These are phyloP conservation scores for Pachymerium ferrugineum DNA, from an alignment of 2,888 invertebrate species.

Conservation along the genomic window DNA sequence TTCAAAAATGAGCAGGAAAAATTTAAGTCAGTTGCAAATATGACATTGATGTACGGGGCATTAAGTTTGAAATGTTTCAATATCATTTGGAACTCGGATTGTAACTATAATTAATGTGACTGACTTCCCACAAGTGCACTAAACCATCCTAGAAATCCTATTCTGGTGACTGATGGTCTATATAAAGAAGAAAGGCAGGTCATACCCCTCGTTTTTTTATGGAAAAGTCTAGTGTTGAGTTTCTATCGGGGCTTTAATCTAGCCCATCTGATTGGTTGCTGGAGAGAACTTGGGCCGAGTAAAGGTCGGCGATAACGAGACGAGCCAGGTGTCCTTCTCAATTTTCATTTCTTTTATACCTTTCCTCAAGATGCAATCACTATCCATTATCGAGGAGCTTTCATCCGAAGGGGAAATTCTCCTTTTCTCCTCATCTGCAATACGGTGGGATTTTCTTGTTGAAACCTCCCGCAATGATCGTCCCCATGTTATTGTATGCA, in stretches of 20 bases:
- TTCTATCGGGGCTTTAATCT: conserved; percentile 10
- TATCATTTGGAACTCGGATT: background rate
- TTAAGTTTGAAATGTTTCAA: background rate
- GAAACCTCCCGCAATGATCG: background rate
- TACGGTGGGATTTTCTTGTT: conserved; percentile 10
- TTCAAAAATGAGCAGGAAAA: background rate
- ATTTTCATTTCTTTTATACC: conserved; percentile 18
- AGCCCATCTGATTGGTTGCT: background rate
- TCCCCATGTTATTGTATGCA: background rate
- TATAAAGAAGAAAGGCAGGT: background rate
- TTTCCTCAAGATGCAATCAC: conserved; percentile 17
- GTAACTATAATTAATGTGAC: background rate
- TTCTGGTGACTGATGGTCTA: background rate
- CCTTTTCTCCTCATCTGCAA: conserved; percentile 2
- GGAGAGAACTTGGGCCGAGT: background rate
- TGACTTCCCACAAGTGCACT: background rate
- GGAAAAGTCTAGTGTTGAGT: conserved; percentile 6
- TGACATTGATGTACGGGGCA: background rate
- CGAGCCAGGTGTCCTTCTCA: conserved; percentile 21
- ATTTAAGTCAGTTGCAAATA: background rate
- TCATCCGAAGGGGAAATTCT: conserved; percentile 9
- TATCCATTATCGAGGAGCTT: conserved; percentile 18
- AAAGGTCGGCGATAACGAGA: conserved; percentile 21
- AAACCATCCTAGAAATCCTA: background rate
- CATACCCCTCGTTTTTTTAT: background rate